Conservation (phyloP, 2,797 vertebrate genomes). For the Salmo trutta region DNA sequence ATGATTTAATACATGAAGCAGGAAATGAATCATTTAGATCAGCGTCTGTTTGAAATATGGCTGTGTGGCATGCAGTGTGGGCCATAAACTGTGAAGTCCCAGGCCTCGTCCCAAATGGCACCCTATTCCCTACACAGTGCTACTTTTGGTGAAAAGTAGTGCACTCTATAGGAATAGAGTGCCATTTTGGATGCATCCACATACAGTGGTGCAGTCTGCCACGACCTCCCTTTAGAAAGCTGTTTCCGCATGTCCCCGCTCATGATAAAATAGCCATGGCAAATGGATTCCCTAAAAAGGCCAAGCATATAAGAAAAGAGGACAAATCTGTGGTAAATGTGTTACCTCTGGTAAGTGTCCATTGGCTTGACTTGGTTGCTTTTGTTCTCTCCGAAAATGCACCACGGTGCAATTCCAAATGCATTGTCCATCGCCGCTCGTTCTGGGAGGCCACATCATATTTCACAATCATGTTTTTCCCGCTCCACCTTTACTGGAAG, state of each 20-base stretch:
- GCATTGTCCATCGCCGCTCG: slow-evolving; percentile 36
- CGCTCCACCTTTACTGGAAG: slow-evolving; percentile 36
- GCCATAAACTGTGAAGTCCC: not conserved
- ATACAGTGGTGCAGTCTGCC: not conserved
- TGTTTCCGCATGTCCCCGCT: not conserved
- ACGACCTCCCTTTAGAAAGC: not conserved
- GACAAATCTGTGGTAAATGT: not conserved
- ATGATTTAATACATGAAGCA: slow-evolving; percentile 56
- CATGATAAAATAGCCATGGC: not conserved
- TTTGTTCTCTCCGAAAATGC: not conserved
- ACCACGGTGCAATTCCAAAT: slow-evolving; percentile 13
- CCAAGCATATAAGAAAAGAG: slow-evolving; percentile 1
- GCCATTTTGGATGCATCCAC: no score
- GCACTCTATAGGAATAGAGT: not conserved
- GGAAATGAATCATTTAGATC: slow-evolving; percentile 62
- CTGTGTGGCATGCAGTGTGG: slow-evolving; percentile 24
- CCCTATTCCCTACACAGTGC: not conserved
- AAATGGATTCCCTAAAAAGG: slow-evolving; percentile 29
- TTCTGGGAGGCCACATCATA: slow-evolving; percentile 26
- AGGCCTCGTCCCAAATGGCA: not conserved
- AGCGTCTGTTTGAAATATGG: slow-evolving; percentile 51
- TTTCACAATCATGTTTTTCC: slow-evolving; percentile 19
- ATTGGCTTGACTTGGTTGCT: no score
- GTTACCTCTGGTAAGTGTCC: no score
- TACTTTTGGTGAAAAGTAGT: not conserved